phyloP scores from a whole-genome alignment of 2,797 vertebrate species.

The Acrossocheilus wenchowensis region DNA sequence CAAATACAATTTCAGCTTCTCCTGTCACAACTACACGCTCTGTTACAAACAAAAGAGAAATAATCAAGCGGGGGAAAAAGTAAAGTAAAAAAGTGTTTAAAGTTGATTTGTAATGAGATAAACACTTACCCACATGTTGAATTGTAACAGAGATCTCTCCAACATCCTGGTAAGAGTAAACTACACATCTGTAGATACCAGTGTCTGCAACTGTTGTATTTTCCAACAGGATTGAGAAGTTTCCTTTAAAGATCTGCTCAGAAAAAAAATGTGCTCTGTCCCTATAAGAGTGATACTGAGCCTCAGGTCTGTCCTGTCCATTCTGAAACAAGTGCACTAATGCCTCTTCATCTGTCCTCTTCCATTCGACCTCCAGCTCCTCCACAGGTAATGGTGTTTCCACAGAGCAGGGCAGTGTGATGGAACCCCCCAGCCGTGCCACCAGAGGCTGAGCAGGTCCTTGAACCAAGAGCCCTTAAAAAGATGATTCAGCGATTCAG shows the following conservation, averaged over 20 bases:
- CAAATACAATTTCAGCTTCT: conserved; percentile 20
- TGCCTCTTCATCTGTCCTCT: conserved; percentile 29
- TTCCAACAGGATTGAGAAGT: conserved; percentile 56
- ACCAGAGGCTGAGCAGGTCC: conserved; percentile 39
- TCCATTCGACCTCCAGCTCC: conserved; percentile 54
- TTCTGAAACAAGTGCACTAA: conserved; percentile 47
- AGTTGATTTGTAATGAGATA: background rate
- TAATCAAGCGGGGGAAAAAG: background rate
- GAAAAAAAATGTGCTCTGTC: conserved; percentile 45
- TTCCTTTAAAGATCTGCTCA: conserved; percentile 50
- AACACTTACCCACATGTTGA: conserved; percentile 39
- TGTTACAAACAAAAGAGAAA: conserved; percentile 1
- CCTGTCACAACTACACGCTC: conserved; percentile 42
- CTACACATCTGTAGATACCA: conserved; percentile 54
- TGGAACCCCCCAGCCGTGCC: conserved; percentile 34
- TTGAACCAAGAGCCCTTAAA: conserved; percentile 40
- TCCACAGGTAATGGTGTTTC: conserved; percentile 44
- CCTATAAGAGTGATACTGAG: conserved; percentile 40
- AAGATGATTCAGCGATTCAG: background rate
- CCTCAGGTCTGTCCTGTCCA: conserved; percentile 41
- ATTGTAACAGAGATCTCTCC: conserved; percentile 39
- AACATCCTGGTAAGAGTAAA: conserved; percentile 12
- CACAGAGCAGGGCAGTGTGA: conserved; percentile 52
- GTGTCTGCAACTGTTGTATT: conserved; percentile 45
- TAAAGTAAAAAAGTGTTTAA: background rate